Conservation (phyloP, 2,113 vertebrate species). For the Sinocyclocheilus anophthalmus region DNA sequence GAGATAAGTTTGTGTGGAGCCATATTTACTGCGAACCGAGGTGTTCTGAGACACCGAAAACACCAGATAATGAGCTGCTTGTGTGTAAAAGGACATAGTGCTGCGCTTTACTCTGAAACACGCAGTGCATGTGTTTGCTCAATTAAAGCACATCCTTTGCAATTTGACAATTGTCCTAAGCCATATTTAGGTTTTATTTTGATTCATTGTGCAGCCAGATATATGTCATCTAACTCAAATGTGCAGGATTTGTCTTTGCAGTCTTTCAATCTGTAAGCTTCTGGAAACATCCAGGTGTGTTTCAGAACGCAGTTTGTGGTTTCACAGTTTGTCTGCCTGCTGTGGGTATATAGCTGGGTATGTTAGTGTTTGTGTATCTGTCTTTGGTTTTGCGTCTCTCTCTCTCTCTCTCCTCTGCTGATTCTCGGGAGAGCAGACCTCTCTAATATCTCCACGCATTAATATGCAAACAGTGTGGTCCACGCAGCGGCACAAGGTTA, state of each 20-base stretch:
- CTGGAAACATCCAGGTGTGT: conserved; percentile 18
- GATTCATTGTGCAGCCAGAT: not conserved
- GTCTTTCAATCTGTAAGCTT: not conserved
- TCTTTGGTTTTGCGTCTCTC: not conserved
- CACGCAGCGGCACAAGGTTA: conserved; percentile 77
- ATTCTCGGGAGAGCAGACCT: conserved; percentile 20
- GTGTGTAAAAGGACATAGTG: not conserved
- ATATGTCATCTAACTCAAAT: not conserved
- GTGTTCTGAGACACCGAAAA: not conserved
- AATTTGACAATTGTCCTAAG: not conserved
- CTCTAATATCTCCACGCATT: conserved; percentile 61
- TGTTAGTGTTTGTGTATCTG: not conserved
- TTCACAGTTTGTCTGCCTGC: conserved; percentile 2
- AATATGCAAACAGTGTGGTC: conserved; percentile 73
- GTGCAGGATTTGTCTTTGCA: not conserved
- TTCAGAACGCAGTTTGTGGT: conserved; percentile 33
- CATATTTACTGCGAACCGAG: not conserved
- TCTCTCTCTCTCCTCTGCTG: conserved; percentile 1
- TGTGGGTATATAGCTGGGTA: not conserved
- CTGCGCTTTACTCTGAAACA: not conserved
- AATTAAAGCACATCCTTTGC: not conserved
- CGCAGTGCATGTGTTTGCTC: not conserved
- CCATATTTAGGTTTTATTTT: not conserved
- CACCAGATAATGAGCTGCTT: not conserved
- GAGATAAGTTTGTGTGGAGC: no score